phyloP scores from a whole-genome alignment of 2,797 vertebrate species.

The Avahi laniger region DNA sequence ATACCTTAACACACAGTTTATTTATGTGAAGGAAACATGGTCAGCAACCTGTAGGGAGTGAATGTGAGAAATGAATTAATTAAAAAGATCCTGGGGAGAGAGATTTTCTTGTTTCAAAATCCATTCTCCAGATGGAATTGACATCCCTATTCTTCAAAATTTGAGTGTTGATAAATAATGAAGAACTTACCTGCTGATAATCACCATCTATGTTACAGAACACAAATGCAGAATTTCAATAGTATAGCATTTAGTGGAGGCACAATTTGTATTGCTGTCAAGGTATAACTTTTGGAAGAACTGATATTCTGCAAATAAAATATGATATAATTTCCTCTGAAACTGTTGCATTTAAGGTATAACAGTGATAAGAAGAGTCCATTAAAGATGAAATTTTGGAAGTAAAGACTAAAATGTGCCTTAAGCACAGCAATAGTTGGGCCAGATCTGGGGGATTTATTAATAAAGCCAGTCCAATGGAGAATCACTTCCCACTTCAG shows the following conservation, averaged over 20 bases:
- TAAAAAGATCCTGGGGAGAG: not conserved
- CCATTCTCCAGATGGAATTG: not conserved
- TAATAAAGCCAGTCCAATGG: not conserved
- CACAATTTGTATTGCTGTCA: not conserved
- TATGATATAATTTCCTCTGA: constrained; percentile 12
- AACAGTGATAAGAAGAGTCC: not conserved
- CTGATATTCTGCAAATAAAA: constrained; percentile 12
- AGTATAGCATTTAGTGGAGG: not conserved
- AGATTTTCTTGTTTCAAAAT: constrained; percentile 41
- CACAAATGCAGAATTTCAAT: not conserved
- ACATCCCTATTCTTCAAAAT: constrained; percentile 5
- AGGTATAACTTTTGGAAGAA: constrained; percentile 19
- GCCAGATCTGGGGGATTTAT: fast-evolving
- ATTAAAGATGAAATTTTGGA: not conserved
- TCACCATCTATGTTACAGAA: not conserved
- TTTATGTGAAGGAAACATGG: constrained; percentile 52
- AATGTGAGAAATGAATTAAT: constrained; percentile 21
- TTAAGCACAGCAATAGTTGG: not conserved
- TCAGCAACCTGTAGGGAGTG: constrained; percentile 13
- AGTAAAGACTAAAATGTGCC: not conserved
- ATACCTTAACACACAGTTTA: constrained; percentile 43
- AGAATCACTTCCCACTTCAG: not conserved
- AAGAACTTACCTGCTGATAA: not conserved
- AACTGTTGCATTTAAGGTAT: not conserved
- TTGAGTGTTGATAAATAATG: constrained; percentile 51